Evolutionary conservation across 2,888 invertebrate species (phyloP).

Genomic region (Tetheella fluctuosa): DNA sequence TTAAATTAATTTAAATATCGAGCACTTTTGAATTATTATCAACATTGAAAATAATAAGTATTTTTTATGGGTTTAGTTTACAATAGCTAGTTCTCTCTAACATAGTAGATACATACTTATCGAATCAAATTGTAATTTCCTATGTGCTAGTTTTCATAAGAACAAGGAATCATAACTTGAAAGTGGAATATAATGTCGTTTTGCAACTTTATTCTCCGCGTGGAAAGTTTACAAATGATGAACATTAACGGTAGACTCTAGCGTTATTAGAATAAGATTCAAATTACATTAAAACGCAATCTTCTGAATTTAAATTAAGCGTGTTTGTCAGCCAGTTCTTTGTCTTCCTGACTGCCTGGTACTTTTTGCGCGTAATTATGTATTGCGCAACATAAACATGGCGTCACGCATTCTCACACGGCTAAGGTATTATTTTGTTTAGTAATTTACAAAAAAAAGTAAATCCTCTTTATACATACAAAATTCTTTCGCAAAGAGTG

Average conservation of each 20-base stretch:
- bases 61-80: too few relatives aligned
- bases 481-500: not conserved
- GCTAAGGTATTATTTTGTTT: conserved; percentile 8
- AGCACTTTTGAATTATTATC: not conserved
- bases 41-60: not conserved
- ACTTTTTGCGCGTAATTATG: conserved; percentile 37
- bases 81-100: too few relatives aligned
- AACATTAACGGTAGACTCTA: conserved; percentile 7
- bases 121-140: not conserved
- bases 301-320: not conserved
- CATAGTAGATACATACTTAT: too few relatives aligned
- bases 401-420: conserved; percentile 19
- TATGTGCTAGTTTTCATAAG: not conserved
- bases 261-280: not conserved
- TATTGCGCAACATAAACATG: conserved; percentile 19
- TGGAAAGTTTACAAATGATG: not conserved
- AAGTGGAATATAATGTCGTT: not conserved
- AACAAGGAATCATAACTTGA: conserved; percentile 6
- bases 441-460: not conserved
- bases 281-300: not conserved
- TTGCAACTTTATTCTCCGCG: not conserved
- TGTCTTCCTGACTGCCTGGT: conserved; percentile 40
- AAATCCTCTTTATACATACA: too few relatives aligned
- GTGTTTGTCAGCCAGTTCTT: conserved; percentile 22
- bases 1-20: not conserved